Evolutionary conservation across 2,888 invertebrate species (phyloP), one percentile per base, ranked within the genome.

Genomic region (Brachypterus glaber): DNA sequence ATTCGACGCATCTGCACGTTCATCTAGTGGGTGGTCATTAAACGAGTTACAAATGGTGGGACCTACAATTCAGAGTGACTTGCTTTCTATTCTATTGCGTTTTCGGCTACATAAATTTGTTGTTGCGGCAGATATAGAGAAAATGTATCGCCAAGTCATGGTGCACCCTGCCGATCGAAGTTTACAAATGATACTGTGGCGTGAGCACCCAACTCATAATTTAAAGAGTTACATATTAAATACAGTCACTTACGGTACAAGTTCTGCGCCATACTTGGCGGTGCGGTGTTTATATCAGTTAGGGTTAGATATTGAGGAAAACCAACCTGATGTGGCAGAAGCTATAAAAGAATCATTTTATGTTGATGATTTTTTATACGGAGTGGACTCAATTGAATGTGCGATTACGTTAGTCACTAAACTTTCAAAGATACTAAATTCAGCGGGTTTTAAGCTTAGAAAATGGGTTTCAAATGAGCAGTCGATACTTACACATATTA

Each of bases 231-330:
- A 38, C 30, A 12, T 41, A 32, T 25, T 46, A 11, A 42, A 40
- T 18, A 46, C 43, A 4, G 40, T 47, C 7, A 44, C 39, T 1
- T 45, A 43, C 30, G 43, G 45, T 5, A 40, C 35, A 18, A 35
- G 35, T 2, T 30, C 44, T n/a, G 29, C 46, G 7, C 39, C 41
- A 11, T 45, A 33, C 33, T 36, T 45, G 17, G 42, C 45, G 16
- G 24, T 27, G 8, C 27, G 33, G 9, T 40, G 41, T 18, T 12
- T 44, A 4, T 15, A 30, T 3, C 29, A 44, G 15, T 25, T 44
- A 14, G 29, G 35, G 3, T 7, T 9, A 13, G 17, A 43, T n/a
- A 21, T 35, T 17, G 9, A 30, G 13, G 11, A 12, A 8, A 12
- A 35, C 14, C 37, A 13, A 35, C 40, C 40, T 2, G 5, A 13